Conservation (phyloP, 2,797 vertebrate genomes). For the Trichosurus vulpecula region DNA sequence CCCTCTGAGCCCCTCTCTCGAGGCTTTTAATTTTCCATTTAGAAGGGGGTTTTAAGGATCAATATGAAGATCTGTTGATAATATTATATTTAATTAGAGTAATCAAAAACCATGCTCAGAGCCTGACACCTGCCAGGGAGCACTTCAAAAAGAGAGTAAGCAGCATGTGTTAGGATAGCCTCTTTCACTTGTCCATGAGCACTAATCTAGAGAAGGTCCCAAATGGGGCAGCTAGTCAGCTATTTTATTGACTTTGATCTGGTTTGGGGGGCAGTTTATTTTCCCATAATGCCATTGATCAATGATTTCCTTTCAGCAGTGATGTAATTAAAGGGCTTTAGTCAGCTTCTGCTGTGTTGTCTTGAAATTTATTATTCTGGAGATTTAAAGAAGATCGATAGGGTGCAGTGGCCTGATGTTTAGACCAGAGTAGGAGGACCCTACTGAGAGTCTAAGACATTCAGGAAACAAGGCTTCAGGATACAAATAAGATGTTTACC, state of each 20-base stretch:
- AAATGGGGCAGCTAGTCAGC: slow-evolving; percentile 87
- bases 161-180: slow-evolving; percentile 78
- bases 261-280: slow-evolving; percentile 89
- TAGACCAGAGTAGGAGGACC: slow-evolving; percentile 76
- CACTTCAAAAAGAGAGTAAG: slow-evolving; percentile 78
- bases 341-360: slow-evolving; percentile 84
- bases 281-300: slow-evolving; percentile 93
- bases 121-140: slow-evolving; percentile 85
- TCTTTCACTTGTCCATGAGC: slow-evolving; percentile 80
- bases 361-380: slow-evolving; percentile 89
- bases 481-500: slow-evolving; percentile 79
- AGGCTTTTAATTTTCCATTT: slow-evolving; percentile 82
- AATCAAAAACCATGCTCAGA: slow-evolving; percentile 85
- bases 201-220: slow-evolving; percentile 83
- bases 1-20: slow-evolving; percentile 71
- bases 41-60: slow-evolving; percentile 82
- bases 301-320: slow-evolving; percentile 93
- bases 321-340: slow-evolving; percentile 94
- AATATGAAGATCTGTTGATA: slow-evolving; percentile 86
- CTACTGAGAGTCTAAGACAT: slow-evolving; percentile 72
- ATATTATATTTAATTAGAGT: slow-evolving; percentile 89
- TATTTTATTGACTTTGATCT: slow-evolving; percentile 91
- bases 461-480: slow-evolving; percentile 79
- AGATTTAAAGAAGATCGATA: slow-evolving; percentile 90
- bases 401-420: slow-evolving; percentile 82